Base-by-base conservation (phyloP, 2,888 invertebrate genomes). In the Brenthis daphne region DNA sequence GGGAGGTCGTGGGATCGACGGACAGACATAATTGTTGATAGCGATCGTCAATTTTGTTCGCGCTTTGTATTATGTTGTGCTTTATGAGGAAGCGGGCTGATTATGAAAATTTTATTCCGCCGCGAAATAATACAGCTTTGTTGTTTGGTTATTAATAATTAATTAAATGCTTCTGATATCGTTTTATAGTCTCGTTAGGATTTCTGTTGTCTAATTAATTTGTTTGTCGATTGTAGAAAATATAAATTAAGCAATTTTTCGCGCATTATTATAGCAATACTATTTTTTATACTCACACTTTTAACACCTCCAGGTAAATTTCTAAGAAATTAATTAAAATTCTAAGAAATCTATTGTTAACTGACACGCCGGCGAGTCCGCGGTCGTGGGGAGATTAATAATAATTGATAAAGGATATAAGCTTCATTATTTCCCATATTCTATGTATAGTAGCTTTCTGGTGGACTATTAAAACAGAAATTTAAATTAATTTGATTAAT, bases 1-100 rank as follows among this genome's bases (percentile, higher is more conserved):
- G 79, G 75, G 87, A 90, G 91, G 92, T 87, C 91, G 89, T 91
- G 91, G 84, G 91, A 91, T 82, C 80, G 76, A 77, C 77, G 70
- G 71, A 75, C 73, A 76, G 65, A 78, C 74, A 76, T 79, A 79
- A 80, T 79, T 66, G 71, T 37, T 76, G 91, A 90, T 91, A 82
- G 79, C 65, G 77, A 91, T 91, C 90, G 82, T 77, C 85, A 83
- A 87, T 85, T 87, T 85, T 86, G 87, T 87, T 84, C 79, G 78
- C 79, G 82, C 85, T 84, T 87, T 83, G 80, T 86, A 85, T 76
- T 64, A 60, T 53, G 70, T 70, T 68, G 77, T 78, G 76, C 76
- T 74, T 80, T 82, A 80, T 82, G 77, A 82, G 82, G 83, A 82
- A 82, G 79, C 75, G 61, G 67, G 70, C 64, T 72, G 67, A 67